These are phyloP conservation scores for Callitettix versicolor DNA, from an alignment of 1,140 invertebrate species.

Conservation along the genomic window DNA sequence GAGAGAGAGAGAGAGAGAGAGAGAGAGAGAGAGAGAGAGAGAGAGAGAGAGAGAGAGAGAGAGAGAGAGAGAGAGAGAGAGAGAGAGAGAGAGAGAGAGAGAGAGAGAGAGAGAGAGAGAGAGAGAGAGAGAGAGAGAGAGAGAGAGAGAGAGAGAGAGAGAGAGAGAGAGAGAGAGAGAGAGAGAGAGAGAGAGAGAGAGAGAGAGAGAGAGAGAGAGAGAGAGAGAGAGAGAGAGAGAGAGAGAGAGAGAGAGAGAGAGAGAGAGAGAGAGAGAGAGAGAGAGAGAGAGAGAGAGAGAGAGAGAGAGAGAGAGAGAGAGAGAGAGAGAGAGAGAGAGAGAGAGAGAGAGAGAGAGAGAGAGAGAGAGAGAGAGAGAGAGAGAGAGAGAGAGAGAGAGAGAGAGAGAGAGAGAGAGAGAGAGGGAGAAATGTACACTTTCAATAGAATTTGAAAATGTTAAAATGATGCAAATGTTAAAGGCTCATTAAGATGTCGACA, in stretches of 20 bases:
- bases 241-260: conserved; percentile 6
- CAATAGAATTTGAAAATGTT: too few relatives aligned
- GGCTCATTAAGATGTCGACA: too few relatives aligned
- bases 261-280: conserved; percentile 6
- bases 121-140: neutral
- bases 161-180: conserved; percentile 2
- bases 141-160: conserved; percentile 1
- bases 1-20: conserved; percentile 6
- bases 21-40: conserved; percentile 6
- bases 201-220: neutral
- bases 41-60: conserved; percentile 6
- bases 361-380: conserved; percentile 6
- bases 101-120: neutral
- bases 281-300: conserved; percentile 6
- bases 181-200: neutral
- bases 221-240: neutral
- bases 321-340: conserved; percentile 6
- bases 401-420: conserved; percentile 5
- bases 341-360: conserved; percentile 6
- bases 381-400: conserved; percentile 6
- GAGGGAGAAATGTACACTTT: too few relatives aligned
- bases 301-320: conserved; percentile 6
- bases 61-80: conserved; percentile 6
- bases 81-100: conserved; percentile 6
- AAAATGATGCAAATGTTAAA: too few relatives aligned